Percentiles rank a stretch among this genome's conserved stretches.
These are phyloP conservation scores for Nomada hirtipes DNA, from an alignment of 2,888 invertebrate species.

Conservation along the genomic window DNA sequence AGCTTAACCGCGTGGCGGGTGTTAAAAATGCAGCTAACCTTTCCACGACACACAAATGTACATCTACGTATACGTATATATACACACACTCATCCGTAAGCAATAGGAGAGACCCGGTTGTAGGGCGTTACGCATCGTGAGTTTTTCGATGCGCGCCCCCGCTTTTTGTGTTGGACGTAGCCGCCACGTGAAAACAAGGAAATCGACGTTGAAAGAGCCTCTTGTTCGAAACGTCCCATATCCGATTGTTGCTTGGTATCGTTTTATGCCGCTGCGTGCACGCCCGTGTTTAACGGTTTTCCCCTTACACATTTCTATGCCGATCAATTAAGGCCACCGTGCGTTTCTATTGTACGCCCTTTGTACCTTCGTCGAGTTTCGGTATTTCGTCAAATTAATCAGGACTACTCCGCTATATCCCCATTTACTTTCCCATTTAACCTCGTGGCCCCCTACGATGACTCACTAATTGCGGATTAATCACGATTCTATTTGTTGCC, in stretches of 20 bases:
- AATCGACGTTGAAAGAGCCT: conserved; percentile 69
- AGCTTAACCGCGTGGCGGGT: conserved; percentile 50
- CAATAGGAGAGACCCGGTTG: neutral
- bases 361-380: conserved; percentile 11
- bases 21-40: conserved; percentile 57
- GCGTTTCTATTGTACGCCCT: conserved; percentile 46
- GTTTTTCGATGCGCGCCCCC: conserved; percentile 34
- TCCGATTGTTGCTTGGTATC: conserved; percentile 68
- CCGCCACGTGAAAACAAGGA: conserved; percentile 70
- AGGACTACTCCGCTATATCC: conserved; percentile 12
- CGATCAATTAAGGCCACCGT: conserved; percentile 59
- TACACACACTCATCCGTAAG: neutral
- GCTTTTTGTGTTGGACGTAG: conserved; percentile 56
- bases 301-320: conserved; percentile 32
- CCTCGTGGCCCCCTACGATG: neutral
- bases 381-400: conserved; percentile 48
- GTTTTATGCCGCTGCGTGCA: conserved; percentile 36
- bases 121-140: conserved; percentile 56
- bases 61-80: neutral
- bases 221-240: conserved; percentile 68
- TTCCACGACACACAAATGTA: conserved; percentile 13
- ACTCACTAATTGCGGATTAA: conserved; percentile 29
- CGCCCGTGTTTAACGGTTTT: conserved; percentile 58
- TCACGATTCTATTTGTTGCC: neutral
- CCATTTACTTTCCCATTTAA: conserved; percentile 1